A percentile compares a stretch with the other conserved stretches of the same genome.
phyloP scores from a whole-genome alignment of 2,888 invertebrate species.

The Alloplasta piceator region DNA sequence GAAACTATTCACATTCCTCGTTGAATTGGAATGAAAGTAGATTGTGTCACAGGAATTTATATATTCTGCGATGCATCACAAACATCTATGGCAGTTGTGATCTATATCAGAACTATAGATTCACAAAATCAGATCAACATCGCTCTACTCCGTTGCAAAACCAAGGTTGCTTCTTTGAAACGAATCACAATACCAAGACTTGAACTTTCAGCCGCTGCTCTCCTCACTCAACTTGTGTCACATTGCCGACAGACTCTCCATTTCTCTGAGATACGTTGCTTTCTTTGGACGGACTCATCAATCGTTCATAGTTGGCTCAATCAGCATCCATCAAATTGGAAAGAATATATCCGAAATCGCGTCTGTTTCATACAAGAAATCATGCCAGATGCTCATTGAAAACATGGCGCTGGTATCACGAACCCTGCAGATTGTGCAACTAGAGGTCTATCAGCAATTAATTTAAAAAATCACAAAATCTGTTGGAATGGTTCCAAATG shows the following conservation, averaged over 20 bases:
- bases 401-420: no score
- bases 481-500: no score
- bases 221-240: conserved; percentile 7
- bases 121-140: conserved; percentile 32
- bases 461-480: no score
- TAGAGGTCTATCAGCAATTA: no score
- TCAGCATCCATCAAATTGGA: conserved; percentile 65
- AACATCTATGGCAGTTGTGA: conserved; percentile 13
- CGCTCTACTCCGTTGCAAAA: conserved; percentile 40
- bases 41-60: background rate
- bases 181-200: conserved; percentile 54
- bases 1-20: conserved; percentile 23
- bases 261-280: background rate
- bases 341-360: conserved; percentile 68
- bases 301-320: conserved; percentile 67
- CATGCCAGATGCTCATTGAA: no score
- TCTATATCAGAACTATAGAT: conserved; percentile 33
- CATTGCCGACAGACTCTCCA: conserved; percentile 2
- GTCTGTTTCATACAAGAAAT: conserved; percentile 66
- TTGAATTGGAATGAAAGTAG: conserved; percentile 11
- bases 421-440: no score
- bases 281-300: conserved; percentile 68
- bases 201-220: conserved; percentile 27
- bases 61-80: conserved; percentile 34
- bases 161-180: conserved; percentile 53